These are phyloP conservation scores for Harpegnathos saltator DNA, from an alignment of 1,140 invertebrate genomes.

Conservation along the genomic window DNA sequence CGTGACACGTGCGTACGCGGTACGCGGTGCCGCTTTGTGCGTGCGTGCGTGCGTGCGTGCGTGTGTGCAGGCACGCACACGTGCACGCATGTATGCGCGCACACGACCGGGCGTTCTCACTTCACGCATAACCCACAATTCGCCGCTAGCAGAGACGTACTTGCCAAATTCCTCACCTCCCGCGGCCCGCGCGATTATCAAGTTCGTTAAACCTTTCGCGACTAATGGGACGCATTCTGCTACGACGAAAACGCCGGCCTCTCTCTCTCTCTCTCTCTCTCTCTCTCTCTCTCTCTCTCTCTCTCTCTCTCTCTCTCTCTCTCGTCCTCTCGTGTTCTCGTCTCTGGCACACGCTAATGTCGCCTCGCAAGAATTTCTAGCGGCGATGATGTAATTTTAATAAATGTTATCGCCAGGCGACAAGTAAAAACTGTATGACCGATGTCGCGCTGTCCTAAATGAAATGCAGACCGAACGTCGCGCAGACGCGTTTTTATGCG, in stretches of 20 bases:
- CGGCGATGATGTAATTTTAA: neutral
- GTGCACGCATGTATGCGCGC: neutral
- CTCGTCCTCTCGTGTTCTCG: too few relatives aligned
- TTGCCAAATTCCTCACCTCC: conserved; percentile 53
- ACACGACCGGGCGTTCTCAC: conserved; percentile 42
- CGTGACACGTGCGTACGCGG: neutral
- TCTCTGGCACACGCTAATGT: neutral
- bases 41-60: neutral
- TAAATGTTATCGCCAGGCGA: neutral
- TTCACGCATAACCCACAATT: conserved; percentile 36
- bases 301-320: too few relatives aligned
- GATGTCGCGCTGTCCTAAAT: conserved; percentile 2
- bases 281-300: too few relatives aligned
- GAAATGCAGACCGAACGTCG: conserved; percentile 1
- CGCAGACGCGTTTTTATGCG: neutral
- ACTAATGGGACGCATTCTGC: neutral
- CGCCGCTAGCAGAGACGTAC: conserved; percentile 37
- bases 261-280: too few relatives aligned
- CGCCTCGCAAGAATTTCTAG: neutral
- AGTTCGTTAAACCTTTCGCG: neutral
- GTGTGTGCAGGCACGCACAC: neutral
- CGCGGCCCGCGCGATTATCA: neutral
- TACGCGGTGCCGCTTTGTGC: too few relatives aligned
- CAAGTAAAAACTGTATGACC: too few relatives aligned
- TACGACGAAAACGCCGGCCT: too few relatives aligned